Conservation (phyloP, 2,888 invertebrate genomes). For the Eupeodes luniger region DNA sequence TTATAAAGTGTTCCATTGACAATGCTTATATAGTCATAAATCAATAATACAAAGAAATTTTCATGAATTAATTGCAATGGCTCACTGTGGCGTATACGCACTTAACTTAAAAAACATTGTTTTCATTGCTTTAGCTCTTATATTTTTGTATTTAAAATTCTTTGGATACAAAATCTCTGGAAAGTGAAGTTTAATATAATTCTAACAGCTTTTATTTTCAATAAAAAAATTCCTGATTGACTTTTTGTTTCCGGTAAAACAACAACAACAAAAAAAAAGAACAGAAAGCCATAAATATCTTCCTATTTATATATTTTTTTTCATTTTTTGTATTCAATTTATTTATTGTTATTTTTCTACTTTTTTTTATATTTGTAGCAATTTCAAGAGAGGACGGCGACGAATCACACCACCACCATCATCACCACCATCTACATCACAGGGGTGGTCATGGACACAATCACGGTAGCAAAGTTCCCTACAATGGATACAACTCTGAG, state of each 20-base stretch:
- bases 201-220: neutral
- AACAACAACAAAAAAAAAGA: constrained; percentile 21
- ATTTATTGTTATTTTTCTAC: constrained; percentile 57
- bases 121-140: too few species aligned
- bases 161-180: neutral
- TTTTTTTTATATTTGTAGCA: constrained; percentile 87
- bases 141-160: neutral
- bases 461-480: constrained; percentile 90
- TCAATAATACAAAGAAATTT: too few species aligned
- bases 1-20: too few species aligned
- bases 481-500: constrained; percentile 95
- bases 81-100: too few species aligned
- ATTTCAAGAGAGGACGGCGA: constrained; percentile 96
- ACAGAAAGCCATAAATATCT: constrained; percentile 48
- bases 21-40: too few species aligned
- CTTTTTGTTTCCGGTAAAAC: neutral
- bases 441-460: constrained; percentile 84
- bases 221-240: neutral
- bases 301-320: constrained; percentile 47
- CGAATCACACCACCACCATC: constrained; percentile 86
- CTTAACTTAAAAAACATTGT: too few species aligned
- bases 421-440: constrained; percentile 87
- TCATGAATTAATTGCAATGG: too few species aligned
- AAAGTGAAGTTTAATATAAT: neutral
- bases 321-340: constrained; percentile 43